A percentile compares a stretch with the other conserved stretches of the same genome.
Evolutionary conservation across 1,140 invertebrate genomes (phyloP).

Genomic region (Cardiocondyla obscurior): DNA sequence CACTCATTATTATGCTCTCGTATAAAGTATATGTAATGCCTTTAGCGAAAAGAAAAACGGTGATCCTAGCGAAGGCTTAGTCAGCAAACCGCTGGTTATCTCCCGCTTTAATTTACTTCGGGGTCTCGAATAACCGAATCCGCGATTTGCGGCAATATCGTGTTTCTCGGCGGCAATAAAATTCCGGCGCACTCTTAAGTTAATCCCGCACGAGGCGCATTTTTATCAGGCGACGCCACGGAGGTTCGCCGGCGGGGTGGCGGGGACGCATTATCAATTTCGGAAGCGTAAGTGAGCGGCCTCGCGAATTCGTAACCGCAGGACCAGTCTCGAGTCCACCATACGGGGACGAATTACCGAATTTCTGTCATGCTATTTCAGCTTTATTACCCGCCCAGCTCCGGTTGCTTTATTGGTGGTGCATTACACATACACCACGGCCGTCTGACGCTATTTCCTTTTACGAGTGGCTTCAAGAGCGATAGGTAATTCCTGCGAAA

Average conservation of each 20-base stretch:
- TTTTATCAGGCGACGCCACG: slow-evolving; percentile 11
- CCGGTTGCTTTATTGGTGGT: slow-evolving; percentile 38
- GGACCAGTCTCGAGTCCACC: neutral
- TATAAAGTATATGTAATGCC: slow-evolving; percentile 18
- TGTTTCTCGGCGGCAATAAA: slow-evolving; percentile 30
- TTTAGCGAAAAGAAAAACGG: neutral
- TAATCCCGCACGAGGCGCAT: slow-evolving; percentile 26
- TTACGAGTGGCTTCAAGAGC: neutral
- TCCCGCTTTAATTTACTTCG: neutral
- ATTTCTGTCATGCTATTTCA: slow-evolving; percentile 12
- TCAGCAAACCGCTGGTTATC: slow-evolving; percentile 35
- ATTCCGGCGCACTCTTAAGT: slow-evolving; percentile 29
- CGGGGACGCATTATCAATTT: slow-evolving; percentile 46
- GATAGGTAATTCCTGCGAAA: slow-evolving; percentile 7
- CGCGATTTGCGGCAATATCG: slow-evolving; percentile 35
- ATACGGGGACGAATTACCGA: slow-evolving; percentile 9
- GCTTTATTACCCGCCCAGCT: slow-evolving; percentile 11
- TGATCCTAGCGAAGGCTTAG: neutral
- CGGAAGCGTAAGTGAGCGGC: slow-evolving; percentile 25
- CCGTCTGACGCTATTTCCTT: slow-evolving; percentile 7
- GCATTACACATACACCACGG: slow-evolving; percentile 10
- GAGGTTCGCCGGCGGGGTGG: neutral
- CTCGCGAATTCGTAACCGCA: neutral
- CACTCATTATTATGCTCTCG: slow-evolving; percentile 29
- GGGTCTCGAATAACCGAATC: slow-evolving; percentile 8